phyloP scores from a whole-genome alignment of 2,797 vertebrate genomes.

The Alfaro cultratus region DNA sequence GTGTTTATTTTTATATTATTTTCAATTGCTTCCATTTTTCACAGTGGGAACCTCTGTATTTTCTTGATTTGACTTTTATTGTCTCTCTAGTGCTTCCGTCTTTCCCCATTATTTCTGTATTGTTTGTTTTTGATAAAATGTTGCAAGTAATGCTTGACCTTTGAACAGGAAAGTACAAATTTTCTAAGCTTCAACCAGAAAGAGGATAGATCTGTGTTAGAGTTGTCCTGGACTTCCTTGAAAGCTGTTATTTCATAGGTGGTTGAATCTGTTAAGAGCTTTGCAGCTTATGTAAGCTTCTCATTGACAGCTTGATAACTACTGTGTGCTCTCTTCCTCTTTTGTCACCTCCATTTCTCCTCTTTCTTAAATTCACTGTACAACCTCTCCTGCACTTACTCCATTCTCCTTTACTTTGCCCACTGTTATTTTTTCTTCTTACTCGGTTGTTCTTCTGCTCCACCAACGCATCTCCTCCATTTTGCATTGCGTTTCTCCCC shows the following conservation, averaged over 20 bases:
- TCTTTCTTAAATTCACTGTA: constrained; percentile 59
- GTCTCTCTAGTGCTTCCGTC: background rate
- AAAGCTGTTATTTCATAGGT: constrained; percentile 79
- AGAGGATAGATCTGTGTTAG: constrained; percentile 42
- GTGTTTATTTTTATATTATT: background rate
- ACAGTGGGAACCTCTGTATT: background rate
- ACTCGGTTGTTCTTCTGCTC: constrained; percentile 26
- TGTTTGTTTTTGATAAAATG: constrained; percentile 39
- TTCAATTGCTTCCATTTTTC: background rate
- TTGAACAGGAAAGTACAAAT: constrained; percentile 58
- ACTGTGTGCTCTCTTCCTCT: constrained; percentile 65
- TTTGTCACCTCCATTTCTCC: constrained; percentile 71
- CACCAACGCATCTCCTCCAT: constrained; percentile 34
- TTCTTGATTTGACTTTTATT: constrained; percentile 8
- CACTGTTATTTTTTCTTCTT: constrained; percentile 44
- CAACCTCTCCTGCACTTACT: constrained; percentile 40
- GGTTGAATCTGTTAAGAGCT: constrained; percentile 72
- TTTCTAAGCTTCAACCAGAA: constrained; percentile 44
- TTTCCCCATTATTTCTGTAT: constrained; percentile 32
- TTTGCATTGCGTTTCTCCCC: constrained; percentile 44
- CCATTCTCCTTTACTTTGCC: constrained; percentile 25
- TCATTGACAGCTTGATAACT: constrained; percentile 78
- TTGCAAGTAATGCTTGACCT: constrained; percentile 53
- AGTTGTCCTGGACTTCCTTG: constrained; percentile 54
- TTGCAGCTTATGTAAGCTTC: constrained; percentile 56